phyloP scores from a whole-genome alignment of 2,888 invertebrate species.

The Ormyrus pomaceus region DNA sequence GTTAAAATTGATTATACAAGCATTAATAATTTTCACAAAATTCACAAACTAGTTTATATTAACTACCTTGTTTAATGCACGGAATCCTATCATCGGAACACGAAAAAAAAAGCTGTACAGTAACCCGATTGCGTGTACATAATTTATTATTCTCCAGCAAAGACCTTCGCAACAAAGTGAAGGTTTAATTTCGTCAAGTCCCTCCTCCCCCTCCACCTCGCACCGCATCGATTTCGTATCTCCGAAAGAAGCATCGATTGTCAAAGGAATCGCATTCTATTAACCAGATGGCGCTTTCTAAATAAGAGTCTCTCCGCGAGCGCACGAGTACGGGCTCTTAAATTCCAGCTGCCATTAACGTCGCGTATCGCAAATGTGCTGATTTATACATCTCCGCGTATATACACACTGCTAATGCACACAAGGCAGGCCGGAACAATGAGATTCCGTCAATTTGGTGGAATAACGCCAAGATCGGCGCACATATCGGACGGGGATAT shows the following conservation, averaged over 20 bases:
- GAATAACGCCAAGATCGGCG: conserved; percentile 48
- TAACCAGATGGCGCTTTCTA: conserved; percentile 10
- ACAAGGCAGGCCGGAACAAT: conserved; percentile 32
- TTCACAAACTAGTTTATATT: neutral
- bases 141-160: conserved; percentile 38
- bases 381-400: conserved; percentile 35
- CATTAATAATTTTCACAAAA: neutral
- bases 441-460: conserved; percentile 45
- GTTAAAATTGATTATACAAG: no score
- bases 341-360: conserved; percentile 34
- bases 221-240: conserved; percentile 19
- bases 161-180: conserved; percentile 45
- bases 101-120: conserved; percentile 11
- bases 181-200: conserved; percentile 42
- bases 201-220: neutral
- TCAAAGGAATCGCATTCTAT: conserved; percentile 33
- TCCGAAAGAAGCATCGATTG: conserved; percentile 12
- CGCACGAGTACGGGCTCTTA: neutral
- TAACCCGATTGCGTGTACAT: conserved; percentile 41
- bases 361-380: conserved; percentile 42
- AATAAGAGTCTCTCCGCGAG: neutral
- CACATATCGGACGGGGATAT: neutral
- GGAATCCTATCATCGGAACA: neutral
- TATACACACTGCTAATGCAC: neutral
- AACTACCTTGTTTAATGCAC: neutral